Evolutionary conservation across 2,797 vertebrate species (phyloP).

Genomic region (Eupleurogrammus muticus): DNA sequence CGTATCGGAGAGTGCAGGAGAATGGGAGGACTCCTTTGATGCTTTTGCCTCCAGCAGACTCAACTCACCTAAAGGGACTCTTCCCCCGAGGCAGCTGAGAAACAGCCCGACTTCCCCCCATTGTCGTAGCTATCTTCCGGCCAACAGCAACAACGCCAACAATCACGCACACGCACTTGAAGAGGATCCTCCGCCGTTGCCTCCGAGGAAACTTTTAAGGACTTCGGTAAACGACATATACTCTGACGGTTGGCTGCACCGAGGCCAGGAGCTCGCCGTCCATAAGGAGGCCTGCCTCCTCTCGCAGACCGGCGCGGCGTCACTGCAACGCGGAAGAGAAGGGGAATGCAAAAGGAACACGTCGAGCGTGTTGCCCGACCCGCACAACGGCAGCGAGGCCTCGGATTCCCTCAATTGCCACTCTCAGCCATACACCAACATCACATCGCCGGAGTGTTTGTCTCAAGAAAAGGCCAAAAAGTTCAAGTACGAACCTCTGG

Average conservation of each 20-base stretch:
- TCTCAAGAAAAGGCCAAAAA: slow-evolving; percentile 65
- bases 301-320: slow-evolving; percentile 83
- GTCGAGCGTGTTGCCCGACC: slow-evolving; percentile 61
- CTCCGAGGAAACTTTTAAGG: slow-evolving; percentile 73
- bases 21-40: slow-evolving; percentile 93
- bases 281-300: slow-evolving; percentile 85
- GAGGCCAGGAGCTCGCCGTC: slow-evolving; percentile 84
- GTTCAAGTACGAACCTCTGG: slow-evolving; percentile 77
- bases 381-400: slow-evolving; percentile 51
- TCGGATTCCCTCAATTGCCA: slow-evolving; percentile 45
- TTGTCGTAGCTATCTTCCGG: slow-evolving; percentile 26
- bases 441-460: slow-evolving; percentile 30
- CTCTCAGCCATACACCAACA: slow-evolving; percentile 41
- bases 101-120: slow-evolving; percentile 44
- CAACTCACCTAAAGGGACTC: slow-evolving; percentile 73
- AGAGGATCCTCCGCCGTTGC: slow-evolving; percentile 77
- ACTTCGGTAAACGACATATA: slow-evolving; percentile 72
- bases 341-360: slow-evolving; percentile 63
- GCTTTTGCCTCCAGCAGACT: slow-evolving; percentile 92
- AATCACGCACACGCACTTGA: slow-evolving; percentile 56
- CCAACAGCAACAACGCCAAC: slow-evolving; percentile 11
- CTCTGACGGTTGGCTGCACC: slow-evolving; percentile 82
- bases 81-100: slow-evolving; percentile 39
- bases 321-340: slow-evolving; percentile 73
- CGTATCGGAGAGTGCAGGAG: slow-evolving; percentile 71